Conservation (phyloP, 2,888 invertebrate genomes). For the Cyclophora punctaria region DNA sequence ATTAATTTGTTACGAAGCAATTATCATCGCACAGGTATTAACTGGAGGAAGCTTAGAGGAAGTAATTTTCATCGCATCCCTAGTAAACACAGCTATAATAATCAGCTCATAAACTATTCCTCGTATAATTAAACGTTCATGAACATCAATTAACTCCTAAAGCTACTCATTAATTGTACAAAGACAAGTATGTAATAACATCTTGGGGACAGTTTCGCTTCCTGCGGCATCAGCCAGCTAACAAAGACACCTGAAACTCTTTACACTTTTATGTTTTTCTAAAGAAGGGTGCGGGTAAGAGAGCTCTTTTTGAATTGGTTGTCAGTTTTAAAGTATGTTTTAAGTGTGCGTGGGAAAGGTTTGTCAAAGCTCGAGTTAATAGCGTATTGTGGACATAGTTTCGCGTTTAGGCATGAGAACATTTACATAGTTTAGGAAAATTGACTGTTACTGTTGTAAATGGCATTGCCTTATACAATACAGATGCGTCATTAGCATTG, state of each 20-base stretch:
- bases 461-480: constrained; percentile 12
- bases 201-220: constrained; percentile 26
- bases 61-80: too few species aligned
- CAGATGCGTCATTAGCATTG: background rate
- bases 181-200: constrained; percentile 24
- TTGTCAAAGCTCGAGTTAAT: constrained; percentile 14
- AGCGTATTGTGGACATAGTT: constrained; percentile 22
- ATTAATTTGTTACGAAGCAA: too few species aligned
- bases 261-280: constrained; percentile 13
- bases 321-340: constrained; percentile 21
- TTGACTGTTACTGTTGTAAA: constrained; percentile 17
- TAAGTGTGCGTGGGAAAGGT: constrained; percentile 26
- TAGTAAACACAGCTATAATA: too few species aligned
- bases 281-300: constrained; percentile 17
- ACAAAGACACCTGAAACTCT: constrained; percentile 21
- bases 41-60: too few species aligned
- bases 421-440: constrained; percentile 15
- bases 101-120: too few species aligned
- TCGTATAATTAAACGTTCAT: constrained; percentile 2
- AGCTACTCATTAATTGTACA: constrained; percentile 20
- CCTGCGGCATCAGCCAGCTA: constrained; percentile 24
- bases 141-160: constrained; percentile 17
- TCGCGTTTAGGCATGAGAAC: constrained; percentile 6
- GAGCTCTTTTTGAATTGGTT: constrained; percentile 22
- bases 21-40: too few species aligned